These are phyloP conservation scores for Sitodiplosis mosellana DNA, from an alignment of 1,140 invertebrate species.

Conservation along the genomic window DNA sequence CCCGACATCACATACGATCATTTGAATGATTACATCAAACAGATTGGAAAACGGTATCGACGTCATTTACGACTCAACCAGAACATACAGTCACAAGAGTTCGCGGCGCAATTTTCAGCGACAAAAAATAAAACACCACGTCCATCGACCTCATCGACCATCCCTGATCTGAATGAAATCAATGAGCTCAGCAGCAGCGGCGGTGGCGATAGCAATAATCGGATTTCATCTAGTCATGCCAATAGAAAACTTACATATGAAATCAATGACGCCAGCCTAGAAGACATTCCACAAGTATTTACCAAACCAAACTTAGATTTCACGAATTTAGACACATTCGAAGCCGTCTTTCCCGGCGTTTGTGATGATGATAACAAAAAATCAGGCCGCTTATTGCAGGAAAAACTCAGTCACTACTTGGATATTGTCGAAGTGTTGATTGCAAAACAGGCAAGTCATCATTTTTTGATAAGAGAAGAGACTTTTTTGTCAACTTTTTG, in stretches of 20 bases:
- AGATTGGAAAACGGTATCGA: slow-evolving; percentile 42
- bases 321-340: slow-evolving; percentile 65
- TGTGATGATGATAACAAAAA: slow-evolving; percentile 27
- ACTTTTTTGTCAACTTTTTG: too few species aligned
- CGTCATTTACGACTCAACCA: slow-evolving; percentile 29
- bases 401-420: slow-evolving; percentile 76
- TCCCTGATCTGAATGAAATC: neutral
- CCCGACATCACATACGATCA: slow-evolving; percentile 67
- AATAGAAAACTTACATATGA: slow-evolving; percentile 22
- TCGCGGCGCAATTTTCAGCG: neutral
- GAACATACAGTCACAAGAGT: neutral
- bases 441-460: slow-evolving; percentile 65
- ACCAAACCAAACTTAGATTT: slow-evolving; percentile 65
- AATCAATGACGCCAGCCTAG: slow-evolving; percentile 33
- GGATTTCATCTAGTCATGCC: neutral
- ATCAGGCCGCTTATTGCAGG: slow-evolving; percentile 30
- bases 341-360: slow-evolving; percentile 57
- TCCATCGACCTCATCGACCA: slow-evolving; percentile 2
- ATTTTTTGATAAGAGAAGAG: neutral
- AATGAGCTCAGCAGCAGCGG: neutral
- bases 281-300: slow-evolving; percentile 68
- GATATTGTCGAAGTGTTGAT: slow-evolving; percentile 93
- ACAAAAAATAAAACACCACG: slow-evolving; percentile 6
- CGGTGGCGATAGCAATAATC: neutral
- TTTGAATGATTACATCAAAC: slow-evolving; percentile 76